A percentile compares a stretch with the other conserved stretches of the same genome.
These are phyloP conservation scores for Myotis brandtii DNA, from an alignment of 2,113 vertebrate species.

Conservation along the genomic window DNA sequence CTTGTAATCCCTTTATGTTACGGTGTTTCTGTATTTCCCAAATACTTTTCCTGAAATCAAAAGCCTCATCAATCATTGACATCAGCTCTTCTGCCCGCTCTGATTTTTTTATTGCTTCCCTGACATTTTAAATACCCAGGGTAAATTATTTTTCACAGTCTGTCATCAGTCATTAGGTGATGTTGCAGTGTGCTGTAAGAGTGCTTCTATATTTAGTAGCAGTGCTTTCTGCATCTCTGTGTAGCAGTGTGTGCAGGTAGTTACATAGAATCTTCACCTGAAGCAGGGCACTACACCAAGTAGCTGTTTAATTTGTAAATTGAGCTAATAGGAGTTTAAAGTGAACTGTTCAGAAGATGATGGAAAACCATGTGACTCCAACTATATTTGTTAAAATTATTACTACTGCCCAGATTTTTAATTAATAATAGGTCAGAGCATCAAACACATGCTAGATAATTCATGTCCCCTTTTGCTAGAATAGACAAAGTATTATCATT, in stretches of 20 bases:
- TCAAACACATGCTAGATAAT: neutral
- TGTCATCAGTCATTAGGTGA: constrained; percentile 51
- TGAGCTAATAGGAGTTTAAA: neutral
- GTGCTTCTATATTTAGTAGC: constrained; percentile 35
- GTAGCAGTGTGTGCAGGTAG: neutral
- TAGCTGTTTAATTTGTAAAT: neutral
- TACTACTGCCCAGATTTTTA: neutral
- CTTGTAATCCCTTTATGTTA: neutral
- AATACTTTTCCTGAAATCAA: constrained; percentile 20
- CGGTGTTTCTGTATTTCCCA: constrained; percentile 33
- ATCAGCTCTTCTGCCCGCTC: constrained; percentile 2
- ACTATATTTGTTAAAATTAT: neutral
- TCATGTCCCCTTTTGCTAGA: neutral
- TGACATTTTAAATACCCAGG: constrained; percentile 70
- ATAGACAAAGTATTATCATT: neutral
- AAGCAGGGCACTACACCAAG: neutral
- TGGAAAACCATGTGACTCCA: neutral
- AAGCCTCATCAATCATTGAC: constrained; percentile 42
- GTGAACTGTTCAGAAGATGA: constrained; percentile 2
- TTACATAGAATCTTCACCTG: neutral
- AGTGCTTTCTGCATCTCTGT: neutral
- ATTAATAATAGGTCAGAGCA: neutral
- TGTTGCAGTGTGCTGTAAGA: neutral
- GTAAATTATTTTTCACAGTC: constrained; percentile 50
- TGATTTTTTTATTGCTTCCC: constrained; percentile 59